Base-by-base conservation (phyloP, 2,888 invertebrate genomes). In the Yponomeuta sedellus region DNA sequence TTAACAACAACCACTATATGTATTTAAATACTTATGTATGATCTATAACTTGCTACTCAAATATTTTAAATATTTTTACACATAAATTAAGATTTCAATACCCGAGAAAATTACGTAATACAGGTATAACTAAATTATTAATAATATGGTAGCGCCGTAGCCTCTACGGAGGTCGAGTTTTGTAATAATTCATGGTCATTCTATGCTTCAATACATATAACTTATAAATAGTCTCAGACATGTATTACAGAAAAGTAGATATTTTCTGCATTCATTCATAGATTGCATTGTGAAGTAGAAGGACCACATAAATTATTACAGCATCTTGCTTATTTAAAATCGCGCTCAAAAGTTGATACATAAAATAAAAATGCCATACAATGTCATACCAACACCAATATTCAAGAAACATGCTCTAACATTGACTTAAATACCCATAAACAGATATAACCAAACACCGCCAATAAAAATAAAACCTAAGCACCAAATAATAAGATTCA, bases 321-420 rank as follows among this genome's bases (percentile, higher is more conserved):
- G 34, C 34, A 34, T 34, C 34, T n/a, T 64, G 39, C 52, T 44
- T 16, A 20, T 40, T 34, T 5, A 5, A 34, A 34, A 34, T 1
- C 34, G 6, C 34, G 34, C 10, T 8, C 34, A 34, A 58, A 56
- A 57, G 61, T 40, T 52, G 28, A 52, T 44, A 64, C 39, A 67
- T n/a, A 64, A 69, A 65, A 72, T 40, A 20, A 34, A 56, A 66
- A 63, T 69, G 75, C 75, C 72, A 75, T 76, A 82, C 87, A 83
- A 88, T 88, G 89, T 87, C 90, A 89, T 81, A 87, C 90, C 90
- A 90, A 88, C 88, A 89, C 90, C 88, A 82, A 70, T 74, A 69
- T 73, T 65, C 65, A 74, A 71, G 71, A 71, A 74, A 73, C 84
- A 84, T 85, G 85, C 85, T 73, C 73, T 73, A 77, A 72, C 70